Percentiles rank a stretch among this genome's conserved stretches.
These are phyloP conservation scores for Drosophila quasianomalipes DNA, from an alignment of 2,888 invertebrate species.

Conservation along the genomic window DNA sequence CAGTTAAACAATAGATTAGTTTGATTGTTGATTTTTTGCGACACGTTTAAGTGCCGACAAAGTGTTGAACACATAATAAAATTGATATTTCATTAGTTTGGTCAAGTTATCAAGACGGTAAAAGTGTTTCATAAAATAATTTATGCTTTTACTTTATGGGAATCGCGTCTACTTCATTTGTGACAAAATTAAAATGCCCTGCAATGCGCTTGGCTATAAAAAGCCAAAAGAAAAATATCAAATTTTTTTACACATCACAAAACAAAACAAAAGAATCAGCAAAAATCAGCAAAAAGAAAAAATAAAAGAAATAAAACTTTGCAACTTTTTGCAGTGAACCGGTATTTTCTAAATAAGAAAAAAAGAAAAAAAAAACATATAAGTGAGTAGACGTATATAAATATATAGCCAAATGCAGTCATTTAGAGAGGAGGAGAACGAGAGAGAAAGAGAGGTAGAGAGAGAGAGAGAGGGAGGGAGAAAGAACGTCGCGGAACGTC, in stretches of 20 bases:
- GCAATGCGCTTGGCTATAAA: slow-evolving; percentile 8
- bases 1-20: neutral
- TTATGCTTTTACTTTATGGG: neutral
- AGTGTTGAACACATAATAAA: neutral
- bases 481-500: slow-evolving; percentile 44
- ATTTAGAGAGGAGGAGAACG: slow-evolving; percentile 38
- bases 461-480: slow-evolving; percentile 14
- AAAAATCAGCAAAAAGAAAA: neutral
- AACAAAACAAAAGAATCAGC: slow-evolving; percentile 4
- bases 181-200: neutral
- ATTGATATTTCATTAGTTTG: neutral
- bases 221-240: slow-evolving; percentile 22
- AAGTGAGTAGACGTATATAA: slow-evolving; percentile 22
- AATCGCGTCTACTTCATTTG: neutral
- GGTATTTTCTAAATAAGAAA: slow-evolving; percentile 54
- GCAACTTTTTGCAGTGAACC: slow-evolving; percentile 65
- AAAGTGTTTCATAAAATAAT: neutral
- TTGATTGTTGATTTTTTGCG: neutral
- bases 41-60: neutral
- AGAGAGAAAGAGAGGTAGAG: slow-evolving; percentile 22
- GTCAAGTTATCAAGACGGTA: neutral
- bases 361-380: slow-evolving; percentile 1
- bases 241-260: slow-evolving; percentile 31
- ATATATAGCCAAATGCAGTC: slow-evolving; percentile 52
- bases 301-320: slow-evolving; percentile 51